Evolutionary conservation across 2,888 invertebrate species (phyloP).

Genomic region (Rhopalosiphum nymphaeae): DNA sequence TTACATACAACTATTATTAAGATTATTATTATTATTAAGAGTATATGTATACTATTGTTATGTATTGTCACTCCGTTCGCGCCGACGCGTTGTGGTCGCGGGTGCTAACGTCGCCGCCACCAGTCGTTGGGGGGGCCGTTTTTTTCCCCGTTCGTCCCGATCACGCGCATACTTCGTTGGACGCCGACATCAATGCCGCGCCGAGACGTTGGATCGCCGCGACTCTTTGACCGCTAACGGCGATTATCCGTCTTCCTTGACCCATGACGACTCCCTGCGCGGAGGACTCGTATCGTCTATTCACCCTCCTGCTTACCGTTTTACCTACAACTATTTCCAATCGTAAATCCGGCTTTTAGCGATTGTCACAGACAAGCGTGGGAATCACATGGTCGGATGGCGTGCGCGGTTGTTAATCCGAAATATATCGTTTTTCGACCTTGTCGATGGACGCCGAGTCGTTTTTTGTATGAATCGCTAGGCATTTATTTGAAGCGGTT

Average conservation of each 20-base stretch:
- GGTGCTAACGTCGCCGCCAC: background rate
- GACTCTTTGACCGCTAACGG: background rate
- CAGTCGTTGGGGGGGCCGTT: background rate
- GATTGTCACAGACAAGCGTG: background rate
- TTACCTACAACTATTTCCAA: background rate
- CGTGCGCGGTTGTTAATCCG: background rate
- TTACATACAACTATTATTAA: background rate
- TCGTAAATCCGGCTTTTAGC: background rate
- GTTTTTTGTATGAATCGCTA: background rate
- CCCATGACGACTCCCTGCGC: background rate
- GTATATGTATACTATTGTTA: background rate
- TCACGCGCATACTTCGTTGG: background rate
- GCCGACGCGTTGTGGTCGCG: background rate
- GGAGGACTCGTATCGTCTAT: background rate
- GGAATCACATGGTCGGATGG: conserved; percentile 35
- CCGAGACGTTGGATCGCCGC: background rate
- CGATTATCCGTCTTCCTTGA: background rate
- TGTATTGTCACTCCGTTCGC: background rate
- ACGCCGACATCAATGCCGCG: background rate
- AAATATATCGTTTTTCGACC: background rate
- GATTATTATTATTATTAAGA: background rate
- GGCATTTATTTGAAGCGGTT: background rate
- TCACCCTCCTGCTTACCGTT: background rate
- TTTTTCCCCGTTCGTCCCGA: background rate
- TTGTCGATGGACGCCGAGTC: background rate